A percentile compares a stretch with the other conserved stretches of the same genome.
Conservation (phyloP, 2,888 invertebrate genomes). For the Alsophila aescularia region DNA sequence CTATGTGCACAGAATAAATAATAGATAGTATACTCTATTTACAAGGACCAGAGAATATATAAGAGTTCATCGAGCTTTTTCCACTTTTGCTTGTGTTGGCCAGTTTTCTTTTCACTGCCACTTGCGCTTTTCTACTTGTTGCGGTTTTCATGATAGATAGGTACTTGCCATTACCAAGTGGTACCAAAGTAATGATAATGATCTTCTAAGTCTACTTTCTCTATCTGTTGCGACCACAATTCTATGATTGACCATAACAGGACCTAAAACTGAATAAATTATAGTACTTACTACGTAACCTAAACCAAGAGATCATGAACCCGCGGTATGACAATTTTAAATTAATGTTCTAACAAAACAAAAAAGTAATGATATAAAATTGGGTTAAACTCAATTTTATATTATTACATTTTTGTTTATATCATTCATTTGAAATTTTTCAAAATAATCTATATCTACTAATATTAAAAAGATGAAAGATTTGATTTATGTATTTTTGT, state of each 20-base stretch:
- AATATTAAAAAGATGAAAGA: no score
- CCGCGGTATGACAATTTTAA: no score
- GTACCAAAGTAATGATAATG: conserved; percentile 5
- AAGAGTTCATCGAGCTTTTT: background rate
- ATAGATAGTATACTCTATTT: background rate
- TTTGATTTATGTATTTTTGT: no score
- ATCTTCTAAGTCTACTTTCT: conserved; percentile 15
- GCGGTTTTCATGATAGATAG: conserved; percentile 14
- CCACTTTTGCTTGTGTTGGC: background rate
- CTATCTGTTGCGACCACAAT: conserved; percentile 10
- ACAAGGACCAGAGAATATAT: background rate
- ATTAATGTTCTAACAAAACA: no score
- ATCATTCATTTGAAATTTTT: no score
- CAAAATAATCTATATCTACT: no score
- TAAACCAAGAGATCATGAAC: no score
- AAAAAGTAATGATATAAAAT: no score
- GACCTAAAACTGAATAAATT: no score
- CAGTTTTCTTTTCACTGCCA: conserved; percentile 3
- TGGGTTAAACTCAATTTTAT: no score
- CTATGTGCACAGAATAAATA: background rate
- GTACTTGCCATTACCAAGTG: background rate
- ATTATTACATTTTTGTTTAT: no score
- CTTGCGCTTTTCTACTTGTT: conserved; percentile 8
- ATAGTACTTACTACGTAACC: no score
- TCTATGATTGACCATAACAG: background rate